Base-by-base conservation (phyloP, 2,113 vertebrate genomes). In the Cynoglossus semilaevis region DNA sequence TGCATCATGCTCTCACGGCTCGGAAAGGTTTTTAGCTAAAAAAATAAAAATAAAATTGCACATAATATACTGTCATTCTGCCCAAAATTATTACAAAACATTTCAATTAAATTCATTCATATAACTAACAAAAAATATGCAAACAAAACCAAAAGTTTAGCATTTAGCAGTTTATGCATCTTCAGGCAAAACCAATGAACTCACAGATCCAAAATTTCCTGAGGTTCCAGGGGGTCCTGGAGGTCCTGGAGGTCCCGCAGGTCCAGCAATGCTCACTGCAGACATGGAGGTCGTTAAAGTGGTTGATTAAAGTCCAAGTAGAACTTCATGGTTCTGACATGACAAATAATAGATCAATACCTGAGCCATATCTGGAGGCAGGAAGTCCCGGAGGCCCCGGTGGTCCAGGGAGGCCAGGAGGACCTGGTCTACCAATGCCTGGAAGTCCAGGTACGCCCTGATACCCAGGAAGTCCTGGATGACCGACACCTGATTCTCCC, bases 181-280 rank as follows among this genome's bases (percentile, higher is more conserved):
- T n/a, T n/a, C n/a, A n/a, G n/a, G n/a, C n/a, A n/a, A n/a, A n/a
- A n/a, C n/a, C n/a, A n/a, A n/a, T n/a, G n/a, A n/a, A 80, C 94
- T 92, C 84, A 97, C 96, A 75, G 87, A 63, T 65, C 88, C 92
- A 63, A 91, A 67, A 47, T 85, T 65, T n/a, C 38, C 66, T 9
- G 66, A 58, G 42, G 64, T 12, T 44, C 43, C 72, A 12, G 60
- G 34, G 17, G 74, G 40, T 44, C 94, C 96, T 51, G 93, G 91
- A 15, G 94, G 92, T 74, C 95, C 96, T n/a, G 93, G 87, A 17
- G 95, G 93, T 22, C 94, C 95, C 0, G 95, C 93, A 0, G 93
- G 94, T 1, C 95, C 95, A 40, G 92, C 88, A 47, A 94, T 80
- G 54, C 90, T 84, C 16, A 91, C 7, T 43, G 43, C 15, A 70